Conservation (phyloP, 2,113 vertebrate species). For the Nyctereutes procyonoides region DNA sequence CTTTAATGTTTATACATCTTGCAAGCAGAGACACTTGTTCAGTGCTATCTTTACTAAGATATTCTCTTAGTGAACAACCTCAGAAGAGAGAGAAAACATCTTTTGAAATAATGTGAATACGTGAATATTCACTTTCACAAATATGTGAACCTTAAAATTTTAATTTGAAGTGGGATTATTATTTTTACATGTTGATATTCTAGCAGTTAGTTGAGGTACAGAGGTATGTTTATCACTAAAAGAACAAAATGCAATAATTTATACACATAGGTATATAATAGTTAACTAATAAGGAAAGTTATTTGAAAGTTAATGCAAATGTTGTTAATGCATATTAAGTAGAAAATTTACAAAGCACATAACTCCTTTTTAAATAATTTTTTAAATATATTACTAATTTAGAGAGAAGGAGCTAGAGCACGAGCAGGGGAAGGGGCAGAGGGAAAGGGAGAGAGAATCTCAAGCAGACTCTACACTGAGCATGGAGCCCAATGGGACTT, state of each 20-base stretch:
- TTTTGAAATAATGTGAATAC: background rate
- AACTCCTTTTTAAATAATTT: background rate
- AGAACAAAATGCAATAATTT: background rate
- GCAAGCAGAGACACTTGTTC: background rate
- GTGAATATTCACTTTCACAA: background rate
- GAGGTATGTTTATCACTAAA: background rate
- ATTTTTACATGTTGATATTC: constrained; percentile 22
- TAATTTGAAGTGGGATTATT: background rate
- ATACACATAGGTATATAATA: background rate
- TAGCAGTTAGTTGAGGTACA: background rate
- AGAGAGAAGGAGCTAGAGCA: background rate
- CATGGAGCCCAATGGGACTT: accelerated
- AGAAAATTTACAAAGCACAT: background rate
- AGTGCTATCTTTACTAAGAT: background rate
- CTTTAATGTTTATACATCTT: background rate
- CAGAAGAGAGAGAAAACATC: background rate
- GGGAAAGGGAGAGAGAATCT: background rate
- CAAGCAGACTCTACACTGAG: background rate
- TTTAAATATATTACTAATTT: background rate
- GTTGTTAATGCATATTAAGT: background rate
- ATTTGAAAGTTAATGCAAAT: background rate
- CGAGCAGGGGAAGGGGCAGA: background rate
- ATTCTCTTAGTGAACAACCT: background rate
- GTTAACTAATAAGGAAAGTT: background rate
- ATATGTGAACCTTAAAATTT: background rate